A percentile compares a stretch with the other conserved stretches of the same genome.
Evolutionary conservation across 2,888 invertebrate species (phyloP).

Genomic region (Gryllus longicercus): DNA sequence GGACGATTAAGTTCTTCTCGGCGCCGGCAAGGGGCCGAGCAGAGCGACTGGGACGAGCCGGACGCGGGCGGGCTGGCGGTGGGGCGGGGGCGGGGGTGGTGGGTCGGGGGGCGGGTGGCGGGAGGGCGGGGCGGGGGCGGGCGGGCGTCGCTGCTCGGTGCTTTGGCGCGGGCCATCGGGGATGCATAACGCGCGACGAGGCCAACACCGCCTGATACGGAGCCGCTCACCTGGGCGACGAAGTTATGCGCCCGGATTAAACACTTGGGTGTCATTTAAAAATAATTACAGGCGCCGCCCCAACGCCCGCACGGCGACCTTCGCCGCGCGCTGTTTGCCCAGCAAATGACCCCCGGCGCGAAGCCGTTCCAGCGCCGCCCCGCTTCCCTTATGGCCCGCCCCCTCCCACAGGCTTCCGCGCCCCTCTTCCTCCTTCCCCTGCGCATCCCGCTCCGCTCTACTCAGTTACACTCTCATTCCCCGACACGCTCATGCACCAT

Average conservation of each 20-base stretch:
- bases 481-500: too few relatives aligned
- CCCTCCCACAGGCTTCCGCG: too few relatives aligned
- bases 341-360: neutral
- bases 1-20: neutral
- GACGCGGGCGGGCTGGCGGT: neutral
- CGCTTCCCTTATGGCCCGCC: too few relatives aligned
- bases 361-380: too few relatives aligned
- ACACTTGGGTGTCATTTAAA: conserved; percentile 17
- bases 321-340: neutral
- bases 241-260: neutral
- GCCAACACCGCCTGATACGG: neutral
- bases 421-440: too few relatives aligned
- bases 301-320: neutral
- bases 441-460: too few relatives aligned
- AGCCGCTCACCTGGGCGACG: neutral
- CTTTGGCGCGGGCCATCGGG: neutral
- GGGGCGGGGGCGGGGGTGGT: too few relatives aligned
- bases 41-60: neutral
- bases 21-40: neutral
- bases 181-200: conserved; percentile 9
- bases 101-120: neutral
- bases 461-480: too few relatives aligned
- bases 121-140: neutral
- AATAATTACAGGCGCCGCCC: neutral
- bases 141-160: neutral